Conservation (phyloP, 23 tunicate genomes). For the Corella eumyota region DNA sequence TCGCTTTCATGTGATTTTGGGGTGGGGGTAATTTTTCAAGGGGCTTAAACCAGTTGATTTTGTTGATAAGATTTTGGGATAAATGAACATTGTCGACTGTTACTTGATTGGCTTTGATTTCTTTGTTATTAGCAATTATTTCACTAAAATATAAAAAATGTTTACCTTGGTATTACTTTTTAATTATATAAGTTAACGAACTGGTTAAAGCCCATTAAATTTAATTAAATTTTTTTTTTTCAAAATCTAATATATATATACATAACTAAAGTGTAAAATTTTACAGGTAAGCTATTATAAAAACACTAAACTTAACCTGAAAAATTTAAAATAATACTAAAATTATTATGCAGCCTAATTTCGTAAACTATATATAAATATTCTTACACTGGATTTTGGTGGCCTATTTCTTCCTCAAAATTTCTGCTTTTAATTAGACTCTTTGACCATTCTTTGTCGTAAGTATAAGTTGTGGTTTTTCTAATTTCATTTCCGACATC, state of each 20-base stretch:
- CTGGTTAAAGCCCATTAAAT: background rate
- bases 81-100: constrained; percentile 19
- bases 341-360: no score
- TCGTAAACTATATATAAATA: no score
- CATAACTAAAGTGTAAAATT: no score
- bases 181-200: background rate
- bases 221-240: no score
- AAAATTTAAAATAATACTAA: no score
- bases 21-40: constrained; percentile 17
- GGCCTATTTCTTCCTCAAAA: constrained; percentile 68
- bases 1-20: background rate
- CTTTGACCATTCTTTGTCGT: constrained; percentile 53
- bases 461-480: constrained; percentile 47
- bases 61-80: constrained; percentile 7
- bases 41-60: constrained; percentile 37
- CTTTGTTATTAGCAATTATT: constrained; percentile 8
- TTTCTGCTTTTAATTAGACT: constrained; percentile 26
- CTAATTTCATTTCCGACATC: constrained; percentile 46
- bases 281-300: no score
- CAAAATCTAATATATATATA: no score
- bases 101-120: constrained; percentile 7
- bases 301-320: no score
- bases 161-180: background rate
- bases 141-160: constrained; percentile 7
- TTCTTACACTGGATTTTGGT: constrained; percentile 65